Base-by-base conservation (phyloP, 2,113 vertebrate species). In the Cnemophilus loriae region DNA sequence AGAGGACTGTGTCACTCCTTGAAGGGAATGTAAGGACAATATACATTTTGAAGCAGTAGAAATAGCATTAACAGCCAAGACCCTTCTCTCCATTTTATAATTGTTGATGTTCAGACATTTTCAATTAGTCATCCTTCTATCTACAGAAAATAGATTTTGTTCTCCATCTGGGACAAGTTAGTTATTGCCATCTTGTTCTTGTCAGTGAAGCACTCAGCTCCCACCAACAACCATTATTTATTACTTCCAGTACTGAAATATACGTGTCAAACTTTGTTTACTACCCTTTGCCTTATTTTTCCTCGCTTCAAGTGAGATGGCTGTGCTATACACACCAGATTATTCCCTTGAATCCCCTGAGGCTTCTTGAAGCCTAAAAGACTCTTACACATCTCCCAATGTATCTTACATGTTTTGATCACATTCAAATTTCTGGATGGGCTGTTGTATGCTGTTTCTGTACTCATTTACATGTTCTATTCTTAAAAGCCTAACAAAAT, bases 171-270 rank as follows among this genome's bases (percentile, higher is more conserved):
- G 89, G 78, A 79, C 27, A 87, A 94, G 42, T 92, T 86, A 93
- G 74, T 86, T 84, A 75, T 64, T 91, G 89, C 47, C 77, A 88
- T 94, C 83, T 91, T 95, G 76, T 91, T 96, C 87, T 91, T 94
- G 82, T 93, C 87, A 93, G 39, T 35, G 78, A 91, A 96, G 61
- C 60, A 91, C 60, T 90, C 93, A 65, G 74, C 82, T 92, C 76
- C 89, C 75, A 89, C 60, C 2, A 7, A 44, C 56, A 84, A 75
- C 49, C 57, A 89, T 64, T 92, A 82, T 90, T 80, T 91, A 93
- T 83, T 84, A 89, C 76, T 95, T 94, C 79, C 87, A 88, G 53
- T 70, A 64, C 85, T 87, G 68, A 93, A 94, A 89, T 46, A 87
- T 7, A 65, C 0, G 10, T 57, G 61, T 75, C 11, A 26, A 88